Percentiles rank a stretch among this genome's conserved stretches.
These are phyloP conservation scores for Cremastinae sp. DNA, from an alignment of 2,888 invertebrate species.

Conservation along the genomic window DNA sequence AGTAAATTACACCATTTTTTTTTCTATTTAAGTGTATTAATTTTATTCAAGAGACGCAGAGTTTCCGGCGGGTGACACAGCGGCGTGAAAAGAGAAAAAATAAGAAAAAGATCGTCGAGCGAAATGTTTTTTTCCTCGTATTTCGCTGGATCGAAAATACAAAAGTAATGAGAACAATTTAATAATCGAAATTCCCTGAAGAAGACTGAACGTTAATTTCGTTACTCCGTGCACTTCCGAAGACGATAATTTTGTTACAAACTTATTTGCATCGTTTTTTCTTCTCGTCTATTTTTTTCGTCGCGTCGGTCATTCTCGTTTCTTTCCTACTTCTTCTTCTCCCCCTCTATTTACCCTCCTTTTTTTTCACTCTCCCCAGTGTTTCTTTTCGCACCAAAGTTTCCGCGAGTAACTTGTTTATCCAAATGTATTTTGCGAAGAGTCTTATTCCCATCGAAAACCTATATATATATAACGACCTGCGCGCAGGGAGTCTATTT, in stretches of 20 bases:
- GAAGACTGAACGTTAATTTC: slow-evolving; percentile 30
- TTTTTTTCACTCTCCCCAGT: slow-evolving; percentile 13
- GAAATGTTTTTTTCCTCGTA: background rate
- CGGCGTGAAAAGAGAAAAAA: too few species aligned
- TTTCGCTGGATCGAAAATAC: slow-evolving; percentile 5
- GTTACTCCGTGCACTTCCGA: slow-evolving; percentile 24
- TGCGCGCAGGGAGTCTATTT: too few species aligned
- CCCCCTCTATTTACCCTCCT: background rate
- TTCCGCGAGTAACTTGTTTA: slow-evolving; percentile 66
- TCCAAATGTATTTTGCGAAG: slow-evolving; percentile 62
- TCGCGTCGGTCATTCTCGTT: slow-evolving; percentile 14
- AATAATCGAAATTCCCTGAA: slow-evolving; percentile 28
- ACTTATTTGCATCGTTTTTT: slow-evolving; percentile 36
- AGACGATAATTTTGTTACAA: slow-evolving; percentile 36
- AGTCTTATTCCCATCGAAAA: slow-evolving; percentile 38
- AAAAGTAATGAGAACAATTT: slow-evolving; percentile 26
- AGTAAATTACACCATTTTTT: too few species aligned
- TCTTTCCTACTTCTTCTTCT: slow-evolving; percentile 4
- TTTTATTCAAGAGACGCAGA: too few species aligned
- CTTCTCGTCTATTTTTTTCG: too few species aligned
- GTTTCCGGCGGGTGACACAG: too few species aligned
- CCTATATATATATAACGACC: too few species aligned
- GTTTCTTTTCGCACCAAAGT: slow-evolving; percentile 42
- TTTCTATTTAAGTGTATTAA: too few species aligned
- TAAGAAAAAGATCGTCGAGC: slow-evolving; percentile 11